Evolutionary conservation across 37 sponge, comb jelly and placozoan genomes (phyloP), one percentile per base, ranked within the genome.

Genomic region (Trichoplax adhaerens): DNA sequence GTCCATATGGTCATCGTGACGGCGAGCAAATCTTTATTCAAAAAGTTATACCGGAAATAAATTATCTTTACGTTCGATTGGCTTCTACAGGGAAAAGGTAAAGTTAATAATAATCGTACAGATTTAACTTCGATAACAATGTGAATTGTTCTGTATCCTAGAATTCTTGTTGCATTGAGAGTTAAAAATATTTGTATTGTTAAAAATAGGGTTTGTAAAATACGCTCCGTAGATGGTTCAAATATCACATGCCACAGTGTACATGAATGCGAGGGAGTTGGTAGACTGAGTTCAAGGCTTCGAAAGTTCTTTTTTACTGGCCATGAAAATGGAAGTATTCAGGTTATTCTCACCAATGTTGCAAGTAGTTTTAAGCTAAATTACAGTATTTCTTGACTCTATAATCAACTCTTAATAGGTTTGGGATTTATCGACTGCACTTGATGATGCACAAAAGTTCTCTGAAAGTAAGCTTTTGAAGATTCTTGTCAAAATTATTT

Each of bases 261-360:
- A 2, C 89, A 91, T 61, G 98, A 96, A 85, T 96, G 89, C 82
- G 98, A 96, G 69, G 87, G 81, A 53, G 74, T 77, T 53, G 88
- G 80, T 68, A 65, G 98, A 57, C 75, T 85, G 62, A 89, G 94
- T 10, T 79, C 88, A 58, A 47, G 98, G 1, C 86, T 91, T 57
- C 75, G 89, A 50, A 64, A 83, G 65, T 96, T 83, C 77, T 72
- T 96, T 4, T 82, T 96, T 68, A 91, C 98, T n/a, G 98, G 98
- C 50, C 94, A 92, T 55, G 53, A 64, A 47, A 87, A 87, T 62
- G 91, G 91, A 52, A 84, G 66, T n/a, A 71, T 92, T 8, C 94
- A 92, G 86, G 91, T 90, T 29, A 29, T 29, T 29, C 29, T 29
- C 29, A 29, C 29, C 29, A 29, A 29, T 29, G 29, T 29, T 29